A percentile compares a stretch with the other conserved stretches of the same genome.
phyloP scores from a whole-genome alignment of 2,113 vertebrate genomes.

The Alethe diademata region DNA sequence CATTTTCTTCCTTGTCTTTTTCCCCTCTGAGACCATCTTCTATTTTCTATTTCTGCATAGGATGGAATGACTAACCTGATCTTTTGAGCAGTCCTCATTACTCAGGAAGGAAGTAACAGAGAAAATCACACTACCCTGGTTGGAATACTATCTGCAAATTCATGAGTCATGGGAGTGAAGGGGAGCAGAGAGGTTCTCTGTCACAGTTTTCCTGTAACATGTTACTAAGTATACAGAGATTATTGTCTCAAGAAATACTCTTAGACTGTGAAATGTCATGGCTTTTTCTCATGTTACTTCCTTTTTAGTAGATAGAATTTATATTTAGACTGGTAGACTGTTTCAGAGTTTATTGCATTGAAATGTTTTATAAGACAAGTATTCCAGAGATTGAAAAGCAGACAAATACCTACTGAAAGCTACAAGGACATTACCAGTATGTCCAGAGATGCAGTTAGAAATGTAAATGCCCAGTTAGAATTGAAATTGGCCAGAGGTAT shows the following conservation, averaged over 20 bases:
- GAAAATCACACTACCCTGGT: background rate
- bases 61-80: background rate
- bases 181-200: background rate
- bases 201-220: background rate
- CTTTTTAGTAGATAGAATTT: background rate
- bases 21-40: background rate
- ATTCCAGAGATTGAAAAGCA: background rate
- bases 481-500: background rate
- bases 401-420: background rate
- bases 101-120: background rate
- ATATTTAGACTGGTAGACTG: background rate
- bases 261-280: background rate
- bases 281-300: background rate
- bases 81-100: background rate
- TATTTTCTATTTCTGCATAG: background rate
- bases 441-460: background rate
- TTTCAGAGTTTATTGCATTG: background rate
- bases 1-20: background rate
- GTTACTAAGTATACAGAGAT: background rate
- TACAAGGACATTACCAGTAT: background rate
- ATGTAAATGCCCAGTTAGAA: background rate
- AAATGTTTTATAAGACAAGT: background rate
- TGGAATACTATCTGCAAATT: background rate
- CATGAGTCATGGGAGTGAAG: background rate
- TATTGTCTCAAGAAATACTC: background rate